Base-by-base conservation (phyloP, 2,888 invertebrate genomes). In the Drosophila monieri region DNA sequence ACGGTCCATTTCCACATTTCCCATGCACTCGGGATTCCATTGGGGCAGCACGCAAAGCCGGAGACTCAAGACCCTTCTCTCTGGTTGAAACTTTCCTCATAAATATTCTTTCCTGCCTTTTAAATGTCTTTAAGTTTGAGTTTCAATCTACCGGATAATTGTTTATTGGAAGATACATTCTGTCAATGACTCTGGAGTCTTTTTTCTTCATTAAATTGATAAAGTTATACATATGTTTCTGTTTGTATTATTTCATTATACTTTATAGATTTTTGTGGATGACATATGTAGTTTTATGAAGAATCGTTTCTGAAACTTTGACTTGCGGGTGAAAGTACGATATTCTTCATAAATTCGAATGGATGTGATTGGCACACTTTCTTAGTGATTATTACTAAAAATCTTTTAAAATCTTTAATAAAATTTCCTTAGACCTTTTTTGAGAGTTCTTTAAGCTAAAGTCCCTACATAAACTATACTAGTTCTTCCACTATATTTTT, bases 1-100 rank as follows among this genome's bases (percentile, higher is more conserved):
- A 58, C 68, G 60, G 51, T 67, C 74, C 85, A 84, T 80, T 84
- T 74, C 60, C 57, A 18, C 43, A 43, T 43, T 43, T 41, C 27
- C 53, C 62, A 10, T 44, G 62, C 62, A 65, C 62, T 35, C 65
- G 64, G 25, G n/a, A 21, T 15, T 12, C 43, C 32, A 32, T 18
- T 43, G 43, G 51, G 65, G 65, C 35, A 51, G 65, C 35, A 14
- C n/a, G 15, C 4, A 23, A 47, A 15, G 39, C 8, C 32, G 54
- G 44, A n/a, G 23, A 18, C 54, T 44, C 44, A 54, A 23, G 54
- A 21, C 15, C 43, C 53, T 25, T 43, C 43, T 43, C 43, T 43
- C 30, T 27, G 43, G 21, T 8, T 21, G 14, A 44, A 61, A 61
- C 39, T 62, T 61, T 30, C 23, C 30, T 21, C 62, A 61, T 61